These are phyloP conservation scores for Saiga tatarica DNA, from an alignment of 2,113 vertebrate species.

Conservation along the genomic window DNA sequence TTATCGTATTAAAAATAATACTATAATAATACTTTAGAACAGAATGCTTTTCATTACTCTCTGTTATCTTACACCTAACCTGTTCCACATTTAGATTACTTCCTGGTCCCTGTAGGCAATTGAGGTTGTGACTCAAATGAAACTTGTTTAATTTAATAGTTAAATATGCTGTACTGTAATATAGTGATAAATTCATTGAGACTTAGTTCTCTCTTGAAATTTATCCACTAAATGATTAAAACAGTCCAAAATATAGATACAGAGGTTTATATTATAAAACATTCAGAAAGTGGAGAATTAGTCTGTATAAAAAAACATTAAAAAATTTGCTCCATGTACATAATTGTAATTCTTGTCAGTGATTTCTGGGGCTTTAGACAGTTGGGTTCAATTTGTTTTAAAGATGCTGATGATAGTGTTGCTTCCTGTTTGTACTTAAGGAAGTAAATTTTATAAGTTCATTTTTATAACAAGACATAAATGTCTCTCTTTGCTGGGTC, in stretches of 20 bases:
- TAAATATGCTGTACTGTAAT: background rate
- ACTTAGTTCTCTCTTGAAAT: background rate
- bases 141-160: background rate
- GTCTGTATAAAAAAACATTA: background rate
- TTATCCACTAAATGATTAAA: background rate
- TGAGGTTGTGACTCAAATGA: background rate
- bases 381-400: background rate
- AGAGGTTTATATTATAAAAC: background rate
- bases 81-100: background rate
- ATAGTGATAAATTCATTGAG: background rate
- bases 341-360: background rate
- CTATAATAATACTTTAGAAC: too few relatives aligned
- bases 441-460: background rate
- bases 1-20: background rate
- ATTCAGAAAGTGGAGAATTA: background rate
- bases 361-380: background rate
- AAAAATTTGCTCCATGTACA: background rate
- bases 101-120: background rate
- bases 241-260: background rate
- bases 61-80: background rate
- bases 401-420: background rate
- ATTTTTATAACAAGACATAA: background rate
- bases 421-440: background rate
- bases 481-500: background rate
- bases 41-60: background rate